A percentile compares a stretch with the other conserved stretches of the same genome.
Evolutionary conservation across 2,113 vertebrate species (phyloP).

Genomic region (Misgurnus anguillicaudatus): DNA sequence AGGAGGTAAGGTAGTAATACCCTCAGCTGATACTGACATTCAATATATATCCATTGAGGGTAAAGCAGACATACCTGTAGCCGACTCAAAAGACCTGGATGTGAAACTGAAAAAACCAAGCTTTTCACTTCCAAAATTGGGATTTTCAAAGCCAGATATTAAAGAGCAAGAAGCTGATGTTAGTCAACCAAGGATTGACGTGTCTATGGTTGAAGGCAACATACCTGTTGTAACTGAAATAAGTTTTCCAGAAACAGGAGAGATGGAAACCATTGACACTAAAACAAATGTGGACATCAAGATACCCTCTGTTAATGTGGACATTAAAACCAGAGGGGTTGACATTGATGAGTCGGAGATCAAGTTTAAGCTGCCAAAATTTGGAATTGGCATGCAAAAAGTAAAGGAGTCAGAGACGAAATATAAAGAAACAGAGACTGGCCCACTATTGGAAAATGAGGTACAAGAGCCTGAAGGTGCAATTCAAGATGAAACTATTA

Average conservation of each 20-base stretch:
- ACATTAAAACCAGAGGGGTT: constrained; percentile 21
- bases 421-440: constrained; percentile 13
- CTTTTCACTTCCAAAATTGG: constrained; percentile 50
- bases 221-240: constrained; percentile 11
- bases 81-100: constrained; percentile 31
- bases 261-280: constrained; percentile 20
- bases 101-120: constrained; percentile 51
- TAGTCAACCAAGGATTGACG: constrained; percentile 14
- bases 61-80: background rate
- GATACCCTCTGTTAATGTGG: background rate
- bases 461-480: background rate
- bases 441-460: constrained; percentile 28
- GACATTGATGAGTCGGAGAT: constrained; percentile 36
- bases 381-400: constrained; percentile 46
- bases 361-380: constrained; percentile 55
- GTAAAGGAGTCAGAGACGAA: constrained; percentile 38
- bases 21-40: background rate
- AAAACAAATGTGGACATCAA: constrained; percentile 14
- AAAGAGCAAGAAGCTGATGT: constrained; percentile 52
- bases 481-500: constrained; percentile 2
- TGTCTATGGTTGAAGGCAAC: background rate
- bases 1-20: constrained; percentile 31
- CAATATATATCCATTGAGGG: constrained; percentile 3
- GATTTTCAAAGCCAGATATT: constrained; percentile 50
- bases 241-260: constrained; percentile 4